Percentiles rank a stretch among this genome's conserved stretches.
These are phyloP conservation scores for Trididemnum nubilum DNA, from an alignment of 23 tunicate genomes.

Conservation along the genomic window DNA sequence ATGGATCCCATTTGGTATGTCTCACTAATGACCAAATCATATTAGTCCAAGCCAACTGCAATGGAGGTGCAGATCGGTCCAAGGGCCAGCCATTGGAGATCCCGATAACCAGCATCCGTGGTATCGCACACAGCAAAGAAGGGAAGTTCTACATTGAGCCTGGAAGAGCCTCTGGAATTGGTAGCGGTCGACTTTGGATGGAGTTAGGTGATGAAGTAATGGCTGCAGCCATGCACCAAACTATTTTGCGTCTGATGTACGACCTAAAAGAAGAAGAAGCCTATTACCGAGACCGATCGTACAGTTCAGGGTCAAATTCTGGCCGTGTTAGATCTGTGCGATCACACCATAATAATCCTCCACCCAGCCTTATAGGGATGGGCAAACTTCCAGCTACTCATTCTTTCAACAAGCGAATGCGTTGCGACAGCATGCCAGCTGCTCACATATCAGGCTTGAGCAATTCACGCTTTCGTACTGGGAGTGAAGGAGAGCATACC, in stretches of 20 bases:
- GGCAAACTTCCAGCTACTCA: conserved; percentile 31
- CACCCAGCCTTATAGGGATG: conserved; percentile 84
- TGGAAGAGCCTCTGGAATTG: conserved; percentile 84
- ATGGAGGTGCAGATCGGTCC: conserved; percentile 59
- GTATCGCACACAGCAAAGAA: conserved; percentile 60
- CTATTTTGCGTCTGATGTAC: conserved; percentile 46
- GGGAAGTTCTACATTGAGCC: conserved; percentile 75
- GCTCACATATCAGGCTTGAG: conserved; percentile 30
- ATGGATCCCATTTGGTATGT: conserved; percentile 81
- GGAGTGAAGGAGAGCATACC: conserved; percentile 86
- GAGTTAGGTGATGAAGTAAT: conserved; percentile 70
- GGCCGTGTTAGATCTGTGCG: conserved; percentile 38
- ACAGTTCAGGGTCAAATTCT: conserved; percentile 67
- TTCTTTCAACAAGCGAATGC: conserved; percentile 39
- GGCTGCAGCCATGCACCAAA: conserved; percentile 69
- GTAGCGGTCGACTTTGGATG: conserved; percentile 75
- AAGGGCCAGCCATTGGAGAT: conserved; percentile 52
- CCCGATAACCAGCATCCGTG: conserved; percentile 58
- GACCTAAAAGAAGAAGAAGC: conserved; percentile 34
- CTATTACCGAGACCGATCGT: conserved; percentile 53
- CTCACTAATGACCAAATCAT: conserved; percentile 78
- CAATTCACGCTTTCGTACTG: conserved; percentile 59
- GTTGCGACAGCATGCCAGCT: conserved; percentile 82
- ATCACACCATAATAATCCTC: conserved; percentile 68
- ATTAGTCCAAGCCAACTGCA: conserved; percentile 43